phyloP scores from a whole-genome alignment of 2,888 invertebrate genomes.

The Rhyacophila evoluta region DNA sequence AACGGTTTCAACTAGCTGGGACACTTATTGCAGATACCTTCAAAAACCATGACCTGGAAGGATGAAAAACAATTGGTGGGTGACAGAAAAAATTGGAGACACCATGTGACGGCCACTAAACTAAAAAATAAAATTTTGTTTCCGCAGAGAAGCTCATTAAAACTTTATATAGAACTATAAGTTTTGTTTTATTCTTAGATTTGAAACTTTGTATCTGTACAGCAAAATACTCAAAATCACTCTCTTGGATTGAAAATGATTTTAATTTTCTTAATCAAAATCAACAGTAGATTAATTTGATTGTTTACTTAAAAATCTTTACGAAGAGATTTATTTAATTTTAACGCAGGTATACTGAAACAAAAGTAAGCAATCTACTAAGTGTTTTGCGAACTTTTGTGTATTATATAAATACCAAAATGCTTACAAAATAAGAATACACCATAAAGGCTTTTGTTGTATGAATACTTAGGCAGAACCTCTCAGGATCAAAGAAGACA shows the following conservation, averaged over 20 bases:
- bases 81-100: too few species aligned
- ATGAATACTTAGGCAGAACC: constrained; percentile 27
- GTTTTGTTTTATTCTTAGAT: not conserved
- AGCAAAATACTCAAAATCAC: not conserved
- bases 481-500: constrained; percentile 33
- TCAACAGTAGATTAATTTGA: not conserved
- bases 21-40: too few species aligned
- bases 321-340: not conserved
- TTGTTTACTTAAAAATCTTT: not conserved
- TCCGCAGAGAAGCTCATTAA: not conserved
- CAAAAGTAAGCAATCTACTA: constrained; percentile 28
- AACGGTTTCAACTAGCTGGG: too few species aligned
- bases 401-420: constrained; percentile 23
- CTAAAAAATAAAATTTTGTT: too few species aligned
- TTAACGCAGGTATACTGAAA: not conserved
- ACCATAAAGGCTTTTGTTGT: constrained; percentile 28
- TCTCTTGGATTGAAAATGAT: not conserved
- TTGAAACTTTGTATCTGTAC: not conserved
- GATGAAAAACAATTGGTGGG: too few species aligned
- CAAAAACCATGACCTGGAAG: too few species aligned
- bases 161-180: not conserved
- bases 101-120: too few species aligned
- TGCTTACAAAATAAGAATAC: constrained; percentile 32
- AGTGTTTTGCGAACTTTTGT: constrained; percentile 28
- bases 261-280: constrained; percentile 1